Evolutionary conservation across 2,888 invertebrate genomes (phyloP).

Genomic region (Meghimatium bilineatum): DNA sequence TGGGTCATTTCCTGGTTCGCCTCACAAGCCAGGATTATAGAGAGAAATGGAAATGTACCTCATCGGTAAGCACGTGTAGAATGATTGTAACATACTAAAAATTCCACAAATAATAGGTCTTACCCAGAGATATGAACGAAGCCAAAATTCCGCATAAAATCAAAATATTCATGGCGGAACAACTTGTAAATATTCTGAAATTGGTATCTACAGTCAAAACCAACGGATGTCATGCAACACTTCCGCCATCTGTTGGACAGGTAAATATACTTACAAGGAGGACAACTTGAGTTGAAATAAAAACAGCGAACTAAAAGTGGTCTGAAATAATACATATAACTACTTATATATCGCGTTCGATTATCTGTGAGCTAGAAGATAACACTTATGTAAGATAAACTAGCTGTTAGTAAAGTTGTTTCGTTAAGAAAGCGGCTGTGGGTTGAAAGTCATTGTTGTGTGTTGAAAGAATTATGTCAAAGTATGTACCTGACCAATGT

Average conservation of each 20-base stretch:
- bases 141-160: slow-evolving; percentile 19
- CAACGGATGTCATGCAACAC: slow-evolving; percentile 14
- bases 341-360: not conserved
- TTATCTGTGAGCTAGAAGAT: no score
- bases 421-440: no score
- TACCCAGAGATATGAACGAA: slow-evolving; percentile 2
- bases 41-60: not conserved
- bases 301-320: not conserved
- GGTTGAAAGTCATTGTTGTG: no score
- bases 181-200: not conserved
- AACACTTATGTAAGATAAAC: no score
- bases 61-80: not conserved
- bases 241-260: slow-evolving; percentile 45
- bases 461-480: no score
- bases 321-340: no score
- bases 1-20: slow-evolving; percentile 41
- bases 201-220: not conserved
- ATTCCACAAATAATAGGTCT: not conserved
- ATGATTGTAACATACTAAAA: not conserved
- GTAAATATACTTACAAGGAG: slow-evolving; percentile 2
- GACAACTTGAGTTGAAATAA: slow-evolving; percentile 14
- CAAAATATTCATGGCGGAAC: slow-evolving; percentile 32
- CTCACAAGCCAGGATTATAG: not conserved
- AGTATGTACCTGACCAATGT: no score
- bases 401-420: no score